Evolutionary conservation across 2,888 invertebrate species (phyloP), one percentile per base, ranked within the genome.

Genomic region (Heliconius ethilla): DNA sequence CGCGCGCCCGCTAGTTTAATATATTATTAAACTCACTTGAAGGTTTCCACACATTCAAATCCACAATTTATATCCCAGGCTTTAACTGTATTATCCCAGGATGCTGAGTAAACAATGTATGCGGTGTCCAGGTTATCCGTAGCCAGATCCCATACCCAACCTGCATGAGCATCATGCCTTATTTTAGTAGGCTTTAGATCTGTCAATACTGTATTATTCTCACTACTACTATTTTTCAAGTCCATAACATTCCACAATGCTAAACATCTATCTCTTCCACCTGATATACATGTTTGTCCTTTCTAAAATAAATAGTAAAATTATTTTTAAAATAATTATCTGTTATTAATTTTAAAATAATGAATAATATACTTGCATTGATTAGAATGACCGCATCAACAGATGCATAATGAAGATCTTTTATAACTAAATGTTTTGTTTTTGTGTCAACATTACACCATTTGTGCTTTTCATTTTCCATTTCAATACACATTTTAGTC

Each of bases 81-180:
- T 86, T 95, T 95, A 0, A 96, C 94, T 63, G 93, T 95, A 79
- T 94, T 93, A 85, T 96, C 96, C 96, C 96, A 96, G 59, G 96
- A 95, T 27, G 95, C 95, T 59, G 96, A 96, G 83, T 95, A 96
- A 66, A 96, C 84, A 74, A 89, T 91, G 9, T 93, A 85, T 29
- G 95, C 90, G 80, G 90, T 87, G 25, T 90, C 86, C 59, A 89
- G 83, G 77, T 88, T 86, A 80, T 94, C 92, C 29, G 95, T 89
- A 7, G 95, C 93, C 45, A 96, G 86, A 82, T 95, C 95, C 96
- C 96, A 96, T 15, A 96, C 95, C 96, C 96, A 96, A 66, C 96
- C 96, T 0, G 92, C 88, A 82, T 96, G 96, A 3, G 96, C 96
- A 84, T 93, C 91, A 75, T 89, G 87, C 66, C 87, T 88, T 62